Base-by-base conservation (phyloP, 2,113 vertebrate species). In the Ophiodon elongatus region DNA sequence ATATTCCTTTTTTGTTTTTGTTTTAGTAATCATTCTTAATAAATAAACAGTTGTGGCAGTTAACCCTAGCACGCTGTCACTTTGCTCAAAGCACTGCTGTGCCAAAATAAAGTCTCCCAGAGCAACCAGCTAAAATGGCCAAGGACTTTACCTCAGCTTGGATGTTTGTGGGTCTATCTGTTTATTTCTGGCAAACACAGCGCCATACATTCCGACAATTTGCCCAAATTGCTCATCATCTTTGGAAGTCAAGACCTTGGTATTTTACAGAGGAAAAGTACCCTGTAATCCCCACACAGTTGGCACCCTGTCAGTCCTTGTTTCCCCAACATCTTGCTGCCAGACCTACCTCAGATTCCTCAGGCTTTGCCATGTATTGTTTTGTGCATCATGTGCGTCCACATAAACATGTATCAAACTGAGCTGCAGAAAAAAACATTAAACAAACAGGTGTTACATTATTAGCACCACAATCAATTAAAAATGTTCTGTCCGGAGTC, bases 281-380 rank as follows among this genome's bases (percentile, higher is more conserved):
- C 29, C 43, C 43, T 45, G 10, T 43, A 43, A 43, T 14, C 41
- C 41, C 41, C 11, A 43, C 41, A 43, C 11, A 43, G 10, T 63
- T 80, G 80, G 39, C 39, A 0, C 0, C 21, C 23, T 29, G 29
- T 43, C 31, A 27, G 14, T 37, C 11, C 14, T 37, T 41, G 35
- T 54, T 73, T 83, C 25, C 25, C 50, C 52, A 37, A 60, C 62
- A 69, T 52, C 25, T 37, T 50, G 37, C 23, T 73, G 35, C 67
- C 79, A 88, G 76, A 77, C 57, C 74, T 21, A 65, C 69, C 68
- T 52, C 80, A 66, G 52, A 54, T 39, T 76, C 21, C 17, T 47
- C 23, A 29, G 43, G 50, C 27, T 41, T 57, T 59, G 54, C 39
- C 39, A 41, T 41, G 43, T 45, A 15, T 3, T 45, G 43, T 45